phyloP scores from a whole-genome alignment of 1,140 invertebrate species.

The Heliothis subflexa region DNA sequence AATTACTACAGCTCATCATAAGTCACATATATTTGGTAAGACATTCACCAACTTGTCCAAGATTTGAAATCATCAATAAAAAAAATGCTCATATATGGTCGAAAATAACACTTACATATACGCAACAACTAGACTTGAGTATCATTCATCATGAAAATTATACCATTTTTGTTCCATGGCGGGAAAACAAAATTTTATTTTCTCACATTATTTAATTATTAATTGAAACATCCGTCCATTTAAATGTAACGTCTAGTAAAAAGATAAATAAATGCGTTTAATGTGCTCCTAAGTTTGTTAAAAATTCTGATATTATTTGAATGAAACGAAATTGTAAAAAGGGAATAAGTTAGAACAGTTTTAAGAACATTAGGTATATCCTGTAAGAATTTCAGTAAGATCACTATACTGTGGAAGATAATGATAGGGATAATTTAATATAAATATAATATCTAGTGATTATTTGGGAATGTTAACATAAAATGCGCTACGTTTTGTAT shows the following conservation, averaged over 20 bases:
- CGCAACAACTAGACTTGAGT: too few relatives aligned
- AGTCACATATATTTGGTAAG: too few relatives aligned
- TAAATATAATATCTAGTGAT: slow-evolving; percentile 44
- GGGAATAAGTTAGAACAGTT: neutral
- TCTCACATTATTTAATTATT: neutral
- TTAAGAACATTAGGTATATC: too few relatives aligned
- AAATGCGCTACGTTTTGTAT: slow-evolving; percentile 42
- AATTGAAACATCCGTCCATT: neutral
- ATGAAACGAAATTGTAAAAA: neutral
- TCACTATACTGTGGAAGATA: neutral
- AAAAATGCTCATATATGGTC: too few relatives aligned
- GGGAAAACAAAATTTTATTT: neutral
- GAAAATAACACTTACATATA: too few relatives aligned
- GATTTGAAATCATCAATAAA: too few relatives aligned
- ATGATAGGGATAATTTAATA: slow-evolving; percentile 12
- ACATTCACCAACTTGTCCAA: too few relatives aligned
- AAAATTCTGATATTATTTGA: neutral
- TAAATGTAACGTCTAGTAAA: neutral
- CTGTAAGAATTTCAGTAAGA: neutral
- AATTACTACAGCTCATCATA: too few relatives aligned
- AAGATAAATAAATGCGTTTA: slow-evolving; percentile 18
- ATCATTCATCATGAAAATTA: too few relatives aligned
- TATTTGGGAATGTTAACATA: slow-evolving; percentile 48
- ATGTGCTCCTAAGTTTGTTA: slow-evolving; percentile 1
- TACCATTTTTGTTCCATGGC: neutral